Evolutionary conservation across 2,797 vertebrate genomes (phyloP).

Genomic region (Scyliorhinus canicula): DNA sequence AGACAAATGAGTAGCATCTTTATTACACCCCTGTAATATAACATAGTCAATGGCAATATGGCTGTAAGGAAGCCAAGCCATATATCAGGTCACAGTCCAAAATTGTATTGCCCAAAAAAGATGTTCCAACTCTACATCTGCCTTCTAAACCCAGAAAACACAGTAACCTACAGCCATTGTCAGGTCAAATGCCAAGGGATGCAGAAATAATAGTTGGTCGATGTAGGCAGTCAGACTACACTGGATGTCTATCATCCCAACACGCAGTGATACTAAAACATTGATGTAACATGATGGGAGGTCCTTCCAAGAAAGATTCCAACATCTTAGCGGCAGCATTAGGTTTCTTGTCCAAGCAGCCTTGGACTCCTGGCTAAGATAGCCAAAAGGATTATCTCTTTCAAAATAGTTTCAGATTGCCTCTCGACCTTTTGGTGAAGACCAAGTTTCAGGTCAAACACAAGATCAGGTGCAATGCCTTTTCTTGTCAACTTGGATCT

Average conservation of each 20-base stretch:
- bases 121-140: not conserved
- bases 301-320: too few relatives aligned
- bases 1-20: too few relatives aligned
- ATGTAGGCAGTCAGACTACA: not conserved
- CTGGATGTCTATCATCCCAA: not conserved
- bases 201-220: not conserved
- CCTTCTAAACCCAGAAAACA: not conserved
- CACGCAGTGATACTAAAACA: not conserved
- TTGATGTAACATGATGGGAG: not conserved
- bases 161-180: not conserved
- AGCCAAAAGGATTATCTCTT: not conserved
- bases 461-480: too few relatives aligned
- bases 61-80: not conserved
- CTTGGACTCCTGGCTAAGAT: not conserved
- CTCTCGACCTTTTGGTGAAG: too few relatives aligned
- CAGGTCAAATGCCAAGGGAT: not conserved
- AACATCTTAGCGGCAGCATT: not conserved
- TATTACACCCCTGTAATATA: too few relatives aligned
- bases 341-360: not conserved
- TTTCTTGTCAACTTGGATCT: too few relatives aligned
- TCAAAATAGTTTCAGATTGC: too few relatives aligned
- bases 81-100: not conserved
- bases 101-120: not conserved
- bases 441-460: too few relatives aligned
- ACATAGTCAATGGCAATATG: not conserved